Percentiles rank a stretch among this genome's conserved stretches.
Conservation (phyloP, 1,140 invertebrate species). For the Maconellicoccus hirsutus region DNA sequence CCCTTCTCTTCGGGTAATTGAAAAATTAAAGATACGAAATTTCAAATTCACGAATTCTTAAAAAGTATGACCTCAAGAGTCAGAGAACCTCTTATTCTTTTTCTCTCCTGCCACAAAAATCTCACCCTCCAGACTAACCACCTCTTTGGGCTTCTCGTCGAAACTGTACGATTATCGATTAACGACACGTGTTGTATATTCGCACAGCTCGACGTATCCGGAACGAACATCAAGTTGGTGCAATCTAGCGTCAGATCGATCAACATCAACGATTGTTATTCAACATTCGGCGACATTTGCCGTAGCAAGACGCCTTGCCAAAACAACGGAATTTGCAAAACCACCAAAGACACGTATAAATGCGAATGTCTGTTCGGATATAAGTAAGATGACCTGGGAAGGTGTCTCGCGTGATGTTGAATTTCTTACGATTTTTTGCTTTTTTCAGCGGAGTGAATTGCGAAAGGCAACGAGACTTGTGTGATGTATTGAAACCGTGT, state of each 20-base stretch:
- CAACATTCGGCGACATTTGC: slow-evolving; percentile 25
- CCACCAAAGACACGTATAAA: slow-evolving; percentile 36
- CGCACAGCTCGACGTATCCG: slow-evolving; percentile 49
- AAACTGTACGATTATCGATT: too few relatives aligned
- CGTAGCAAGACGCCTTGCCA: slow-evolving; percentile 45
- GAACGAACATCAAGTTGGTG: slow-evolving; percentile 47
- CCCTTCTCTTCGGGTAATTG: too few relatives aligned
- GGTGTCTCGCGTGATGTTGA: neutral
- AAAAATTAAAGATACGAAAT: neutral
- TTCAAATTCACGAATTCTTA: too few relatives aligned
- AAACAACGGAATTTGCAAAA: slow-evolving; percentile 44
- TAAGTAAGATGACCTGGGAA: slow-evolving; percentile 30
- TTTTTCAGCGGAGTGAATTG: slow-evolving; percentile 47
- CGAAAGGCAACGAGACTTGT: slow-evolving; percentile 46
- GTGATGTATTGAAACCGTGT: slow-evolving; percentile 57
- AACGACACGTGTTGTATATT: slow-evolving; percentile 23
- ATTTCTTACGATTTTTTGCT: slow-evolving; percentile 17
- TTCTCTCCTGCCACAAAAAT: too few relatives aligned
- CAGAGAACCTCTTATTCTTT: too few relatives aligned
- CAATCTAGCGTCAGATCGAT: slow-evolving; percentile 53
- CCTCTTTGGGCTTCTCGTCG: too few relatives aligned
- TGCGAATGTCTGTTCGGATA: slow-evolving; percentile 40
- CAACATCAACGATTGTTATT: slow-evolving; percentile 60
- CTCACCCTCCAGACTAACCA: too few relatives aligned
- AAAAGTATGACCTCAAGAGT: too few relatives aligned